Evolutionary conservation across 2,113 vertebrate species (phyloP).

Genomic region (Epinephelus cyanopodus): DNA sequence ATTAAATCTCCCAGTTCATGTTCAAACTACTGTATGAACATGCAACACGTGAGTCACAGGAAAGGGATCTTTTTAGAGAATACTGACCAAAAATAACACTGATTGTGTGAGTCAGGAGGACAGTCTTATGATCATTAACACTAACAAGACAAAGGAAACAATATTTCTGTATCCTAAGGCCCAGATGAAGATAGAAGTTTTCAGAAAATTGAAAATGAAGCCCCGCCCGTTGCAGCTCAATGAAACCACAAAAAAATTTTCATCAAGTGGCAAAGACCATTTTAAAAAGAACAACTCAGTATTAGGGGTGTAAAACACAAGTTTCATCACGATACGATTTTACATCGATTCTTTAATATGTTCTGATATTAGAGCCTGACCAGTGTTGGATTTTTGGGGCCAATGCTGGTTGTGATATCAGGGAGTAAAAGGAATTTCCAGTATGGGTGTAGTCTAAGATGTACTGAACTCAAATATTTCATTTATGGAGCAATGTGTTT

Average conservation of each 20-base stretch:
- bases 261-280: no score
- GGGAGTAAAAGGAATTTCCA: no score
- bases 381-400: no score
- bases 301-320: no score
- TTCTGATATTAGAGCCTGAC: no score
- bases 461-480: no score
- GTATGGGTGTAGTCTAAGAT: no score
- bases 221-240: slow-evolving; percentile 5
- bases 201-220: slow-evolving; percentile 31
- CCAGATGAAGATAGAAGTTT: slow-evolving; percentile 42
- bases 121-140: slow-evolving; percentile 47
- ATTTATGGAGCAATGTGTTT: no score
- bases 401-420: no score
- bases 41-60: slow-evolving; percentile 27
- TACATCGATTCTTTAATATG: no score
- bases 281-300: no score
- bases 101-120: slow-evolving; percentile 42
- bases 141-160: slow-evolving; percentile 1
- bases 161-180: slow-evolving; percentile 3
- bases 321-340: no score
- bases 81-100: neutral
- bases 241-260: slow-evolving; percentile 9
- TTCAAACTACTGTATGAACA: slow-evolving; percentile 7
- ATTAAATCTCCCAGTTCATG: slow-evolving; percentile 1
- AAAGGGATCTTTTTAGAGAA: neutral